phyloP scores from a whole-genome alignment of 2,113 vertebrate species.

The Podarcis raffonei region DNA sequence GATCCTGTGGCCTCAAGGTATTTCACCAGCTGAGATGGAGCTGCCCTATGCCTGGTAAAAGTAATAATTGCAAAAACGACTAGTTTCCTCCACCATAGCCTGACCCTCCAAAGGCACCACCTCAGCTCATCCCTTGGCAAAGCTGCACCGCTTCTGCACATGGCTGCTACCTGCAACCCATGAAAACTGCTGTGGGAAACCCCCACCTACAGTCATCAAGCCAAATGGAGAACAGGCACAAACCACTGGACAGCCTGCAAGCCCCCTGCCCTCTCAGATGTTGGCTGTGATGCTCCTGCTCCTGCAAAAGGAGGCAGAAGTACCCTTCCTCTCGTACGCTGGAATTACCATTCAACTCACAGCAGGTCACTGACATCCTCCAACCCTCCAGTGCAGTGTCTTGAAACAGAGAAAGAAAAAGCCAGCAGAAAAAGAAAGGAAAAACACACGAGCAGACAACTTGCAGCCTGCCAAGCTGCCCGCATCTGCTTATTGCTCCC shows the following conservation, averaged over 20 bases:
- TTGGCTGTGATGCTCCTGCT: neutral
- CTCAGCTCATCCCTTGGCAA: neutral
- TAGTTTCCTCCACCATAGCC: neutral
- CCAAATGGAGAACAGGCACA: neutral
- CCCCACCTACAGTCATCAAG: neutral
- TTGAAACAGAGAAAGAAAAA: neutral
- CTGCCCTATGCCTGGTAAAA: too few species aligned
- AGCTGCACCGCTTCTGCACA: neutral
- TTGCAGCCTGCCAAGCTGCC: conserved; percentile 55
- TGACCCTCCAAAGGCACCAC: neutral
- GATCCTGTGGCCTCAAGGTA: neutral
- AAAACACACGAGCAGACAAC: neutral
- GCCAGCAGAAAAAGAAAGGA: too few species aligned
- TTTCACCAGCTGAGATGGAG: neutral
- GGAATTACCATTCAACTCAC: conserved; percentile 16
- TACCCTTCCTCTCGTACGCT: conserved; percentile 21
- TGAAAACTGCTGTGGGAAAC: neutral
- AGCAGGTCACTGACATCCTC: conserved; percentile 47
- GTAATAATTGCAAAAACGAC: neutral
- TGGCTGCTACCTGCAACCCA: neutral
- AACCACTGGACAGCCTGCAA: neutral
- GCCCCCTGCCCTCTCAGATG: neutral
- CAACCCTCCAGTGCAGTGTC: conserved; percentile 10
- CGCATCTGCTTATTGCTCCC: conserved; percentile 69
- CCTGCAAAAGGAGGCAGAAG: conserved; percentile 27